Percentiles rank a stretch among this genome's conserved stretches.
phyloP scores from a whole-genome alignment of 2,888 invertebrate species.

The Sthenelais limicola region DNA sequence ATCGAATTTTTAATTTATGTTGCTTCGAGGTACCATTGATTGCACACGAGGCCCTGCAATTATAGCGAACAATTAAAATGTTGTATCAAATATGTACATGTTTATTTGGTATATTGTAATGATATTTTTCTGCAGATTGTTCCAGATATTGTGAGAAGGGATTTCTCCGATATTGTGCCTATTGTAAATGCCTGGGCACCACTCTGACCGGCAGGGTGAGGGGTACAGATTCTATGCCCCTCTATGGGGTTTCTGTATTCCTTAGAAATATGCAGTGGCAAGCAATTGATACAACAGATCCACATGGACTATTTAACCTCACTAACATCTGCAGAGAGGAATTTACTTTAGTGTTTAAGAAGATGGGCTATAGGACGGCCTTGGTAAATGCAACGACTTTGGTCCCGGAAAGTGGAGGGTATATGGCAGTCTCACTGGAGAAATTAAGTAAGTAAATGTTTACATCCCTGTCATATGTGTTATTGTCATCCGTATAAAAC shows the following conservation, averaged over 20 bases:
- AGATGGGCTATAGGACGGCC: not conserved
- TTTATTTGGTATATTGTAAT: too few relatives aligned
- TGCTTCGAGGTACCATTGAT: too few relatives aligned
- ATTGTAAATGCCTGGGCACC: constrained; percentile 10
- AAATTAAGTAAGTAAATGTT: constrained; percentile 9
- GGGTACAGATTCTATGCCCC: not conserved
- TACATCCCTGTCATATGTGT: too few relatives aligned
- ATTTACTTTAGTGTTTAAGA: not conserved
- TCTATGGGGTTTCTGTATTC: constrained; percentile 9
- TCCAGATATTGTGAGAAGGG: not conserved
- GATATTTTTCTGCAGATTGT: constrained; percentile 18
- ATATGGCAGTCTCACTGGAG: not conserved
- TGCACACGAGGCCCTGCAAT: too few relatives aligned
- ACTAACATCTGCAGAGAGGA: constrained; percentile 9
- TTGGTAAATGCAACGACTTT: not conserved
- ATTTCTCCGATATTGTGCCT: not conserved
- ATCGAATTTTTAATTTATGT: too few relatives aligned
- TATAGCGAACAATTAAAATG: too few relatives aligned
- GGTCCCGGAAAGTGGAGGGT: not conserved
- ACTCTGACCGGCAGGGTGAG: not conserved
- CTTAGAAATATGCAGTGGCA: constrained; percentile 7
- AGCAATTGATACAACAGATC: not conserved
- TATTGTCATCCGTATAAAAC: too few relatives aligned
- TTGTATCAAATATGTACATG: too few relatives aligned
- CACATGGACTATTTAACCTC: not conserved